Conservation (phyloP, 1,140 invertebrate species). For the Philotrypesis tridentata region DNA sequence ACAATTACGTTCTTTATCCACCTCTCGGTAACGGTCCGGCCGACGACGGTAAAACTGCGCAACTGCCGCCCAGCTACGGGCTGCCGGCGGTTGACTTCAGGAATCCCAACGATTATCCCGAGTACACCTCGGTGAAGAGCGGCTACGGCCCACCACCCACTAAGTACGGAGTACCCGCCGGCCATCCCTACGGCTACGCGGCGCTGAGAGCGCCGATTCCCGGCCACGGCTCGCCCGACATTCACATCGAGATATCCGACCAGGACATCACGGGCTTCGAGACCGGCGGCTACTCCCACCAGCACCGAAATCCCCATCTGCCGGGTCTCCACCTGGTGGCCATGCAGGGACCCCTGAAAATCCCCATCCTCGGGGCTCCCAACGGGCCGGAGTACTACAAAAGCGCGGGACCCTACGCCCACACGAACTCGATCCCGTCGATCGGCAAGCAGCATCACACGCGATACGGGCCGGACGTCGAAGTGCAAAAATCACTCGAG, state of each 20-base stretch:
- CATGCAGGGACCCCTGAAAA: constrained; percentile 24
- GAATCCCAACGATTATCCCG: not conserved
- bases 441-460: not conserved
- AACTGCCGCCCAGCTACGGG: not conserved
- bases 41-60: not conserved
- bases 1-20: constrained; percentile 32
- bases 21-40: constrained; percentile 13
- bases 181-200: not conserved
- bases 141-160: not conserved
- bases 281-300: not conserved
- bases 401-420: not conserved
- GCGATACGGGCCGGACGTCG: constrained; percentile 7
- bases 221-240: not conserved
- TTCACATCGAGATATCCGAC: constrained; percentile 30
- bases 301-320: not conserved
- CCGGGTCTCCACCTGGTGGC: constrained; percentile 3
- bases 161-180: not conserved
- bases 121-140: not conserved
- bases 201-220: not conserved
- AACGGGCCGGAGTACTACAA: constrained; percentile 31
- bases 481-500: constrained; percentile 17
- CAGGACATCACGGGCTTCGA: constrained; percentile 36
- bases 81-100: not conserved
- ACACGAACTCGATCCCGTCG: not conserved
- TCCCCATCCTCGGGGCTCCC: constrained; percentile 18